Percentiles rank a stretch among this genome's conserved stretches.
phyloP scores from a whole-genome alignment of 2,888 invertebrate species.

The Aphodius granarius region DNA sequence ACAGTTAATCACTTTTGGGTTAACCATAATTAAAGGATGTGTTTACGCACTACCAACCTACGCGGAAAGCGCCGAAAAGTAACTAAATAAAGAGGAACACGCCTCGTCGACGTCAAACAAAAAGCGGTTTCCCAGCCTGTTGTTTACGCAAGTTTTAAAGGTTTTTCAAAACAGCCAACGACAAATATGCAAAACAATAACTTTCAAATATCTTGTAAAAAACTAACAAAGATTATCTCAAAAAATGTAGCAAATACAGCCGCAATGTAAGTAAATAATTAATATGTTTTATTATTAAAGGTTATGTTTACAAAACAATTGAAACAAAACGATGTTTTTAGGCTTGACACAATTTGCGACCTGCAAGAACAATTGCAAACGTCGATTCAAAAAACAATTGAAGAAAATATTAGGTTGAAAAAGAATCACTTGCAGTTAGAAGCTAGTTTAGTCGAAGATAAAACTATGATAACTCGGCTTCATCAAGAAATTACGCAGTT shows the following conservation, averaged over 20 bases:
- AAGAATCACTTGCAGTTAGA: background rate
- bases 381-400: background rate
- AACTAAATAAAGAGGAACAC: conserved; percentile 3
- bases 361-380: background rate
- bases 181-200: background rate
- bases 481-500: background rate
- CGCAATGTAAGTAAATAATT: background rate
- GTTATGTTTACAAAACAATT: background rate
- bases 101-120: background rate
- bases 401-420: background rate
- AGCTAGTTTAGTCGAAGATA: background rate
- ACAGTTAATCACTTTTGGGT: conserved; percentile 22
- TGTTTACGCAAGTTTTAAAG: background rate
- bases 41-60: conserved; percentile 9
- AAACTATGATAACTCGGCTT: background rate
- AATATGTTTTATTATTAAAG: background rate
- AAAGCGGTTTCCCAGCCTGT: background rate
- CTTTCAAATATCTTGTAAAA: background rate
- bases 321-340: background rate
- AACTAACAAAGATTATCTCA: background rate
- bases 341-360: background rate
- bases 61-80: conserved; percentile 7
- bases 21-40: conserved; percentile 18
- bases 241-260: background rate
- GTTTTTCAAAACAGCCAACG: background rate